These are phyloP conservation scores for Nasonia oneida DNA, from an alignment of 2,888 invertebrate genomes.

Conservation along the genomic window DNA sequence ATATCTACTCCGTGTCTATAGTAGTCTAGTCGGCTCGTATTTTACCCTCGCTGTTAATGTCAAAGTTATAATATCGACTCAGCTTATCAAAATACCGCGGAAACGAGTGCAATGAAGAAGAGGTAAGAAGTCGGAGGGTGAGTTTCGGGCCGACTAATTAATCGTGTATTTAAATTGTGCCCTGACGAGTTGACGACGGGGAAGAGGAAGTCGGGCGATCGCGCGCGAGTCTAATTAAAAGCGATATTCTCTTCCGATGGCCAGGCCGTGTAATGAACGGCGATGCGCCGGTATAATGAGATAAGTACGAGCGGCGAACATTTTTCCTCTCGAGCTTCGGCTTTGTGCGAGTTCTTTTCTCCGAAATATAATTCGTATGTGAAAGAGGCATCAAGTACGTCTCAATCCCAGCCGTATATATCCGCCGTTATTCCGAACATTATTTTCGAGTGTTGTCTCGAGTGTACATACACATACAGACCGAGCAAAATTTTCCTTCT, in stretches of 20 bases:
- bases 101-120: slow-evolving; percentile 31
- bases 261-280: slow-evolving; percentile 31
- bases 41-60: not conserved
- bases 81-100: not conserved
- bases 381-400: not conserved
- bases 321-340: not conserved
- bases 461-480: not conserved
- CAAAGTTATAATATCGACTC: no score
- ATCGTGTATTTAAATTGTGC: slow-evolving; percentile 51
- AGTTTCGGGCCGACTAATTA: slow-evolving; percentile 44
- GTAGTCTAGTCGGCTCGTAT: not conserved
- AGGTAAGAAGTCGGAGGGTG: slow-evolving; percentile 18
- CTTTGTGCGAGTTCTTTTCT: no score
- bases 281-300: slow-evolving; percentile 21
- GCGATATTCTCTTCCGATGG: slow-evolving; percentile 41
- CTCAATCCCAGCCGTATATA: not conserved
- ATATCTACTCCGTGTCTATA: not conserved
- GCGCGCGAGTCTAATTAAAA: slow-evolving; percentile 46
- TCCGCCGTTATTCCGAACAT: slow-evolving; percentile 30
- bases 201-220: slow-evolving; percentile 33
- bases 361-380: no score
- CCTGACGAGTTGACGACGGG: slow-evolving; percentile 24
- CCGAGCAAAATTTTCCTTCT: not conserved
- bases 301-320: not conserved
- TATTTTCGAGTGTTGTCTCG: slow-evolving; percentile 42